phyloP scores from a whole-genome alignment of 1,140 invertebrate genomes.

The Drosophila albomicans region DNA sequence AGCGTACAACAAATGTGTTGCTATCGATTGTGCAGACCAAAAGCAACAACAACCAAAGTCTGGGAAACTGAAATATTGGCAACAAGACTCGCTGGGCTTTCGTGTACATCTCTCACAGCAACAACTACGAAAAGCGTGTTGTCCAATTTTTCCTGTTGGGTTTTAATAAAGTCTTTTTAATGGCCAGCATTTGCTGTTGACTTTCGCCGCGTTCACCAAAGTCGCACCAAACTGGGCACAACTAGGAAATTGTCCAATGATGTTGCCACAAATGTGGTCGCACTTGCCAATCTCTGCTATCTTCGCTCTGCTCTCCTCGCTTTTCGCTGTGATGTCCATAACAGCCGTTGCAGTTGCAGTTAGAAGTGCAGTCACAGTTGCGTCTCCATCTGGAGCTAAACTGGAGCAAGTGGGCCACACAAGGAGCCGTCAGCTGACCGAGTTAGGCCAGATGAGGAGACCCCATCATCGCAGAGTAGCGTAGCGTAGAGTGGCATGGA shows the following conservation, averaged over 20 bases:
- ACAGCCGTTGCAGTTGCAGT: constrained; percentile 8
- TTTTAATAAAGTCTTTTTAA: constrained; percentile 58
- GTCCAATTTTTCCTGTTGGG: constrained; percentile 56
- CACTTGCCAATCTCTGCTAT: constrained; percentile 31
- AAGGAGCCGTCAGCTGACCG: constrained; percentile 42
- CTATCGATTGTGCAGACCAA: constrained; percentile 41
- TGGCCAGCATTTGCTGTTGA: constrained; percentile 57
- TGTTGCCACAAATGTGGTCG: constrained; percentile 16
- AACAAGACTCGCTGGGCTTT: constrained; percentile 21
- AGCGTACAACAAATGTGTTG: constrained; percentile 39
- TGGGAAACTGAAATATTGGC: constrained; percentile 40
- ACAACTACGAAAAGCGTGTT: constrained; percentile 16
- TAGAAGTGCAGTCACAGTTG: constrained; percentile 12
- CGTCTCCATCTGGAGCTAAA: constrained; percentile 47
- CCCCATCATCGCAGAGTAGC: constrained; percentile 21
- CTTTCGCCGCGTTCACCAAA: constrained; percentile 69
- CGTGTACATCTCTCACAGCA: constrained; percentile 24
- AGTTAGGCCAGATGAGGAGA: constrained; percentile 27
- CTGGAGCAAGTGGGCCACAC: constrained; percentile 64
- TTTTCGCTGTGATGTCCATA: constrained; percentile 31
- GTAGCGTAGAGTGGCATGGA: no score
- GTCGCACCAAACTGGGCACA: constrained; percentile 68
- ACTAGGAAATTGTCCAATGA: constrained; percentile 73
- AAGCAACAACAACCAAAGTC: constrained; percentile 30
- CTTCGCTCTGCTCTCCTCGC: background rate